A percentile compares a stretch with the other conserved stretches of the same genome.
These are phyloP conservation scores for Scomberomorus guttatus DNA, from an alignment of 2,797 vertebrate species.

Conservation along the genomic window DNA sequence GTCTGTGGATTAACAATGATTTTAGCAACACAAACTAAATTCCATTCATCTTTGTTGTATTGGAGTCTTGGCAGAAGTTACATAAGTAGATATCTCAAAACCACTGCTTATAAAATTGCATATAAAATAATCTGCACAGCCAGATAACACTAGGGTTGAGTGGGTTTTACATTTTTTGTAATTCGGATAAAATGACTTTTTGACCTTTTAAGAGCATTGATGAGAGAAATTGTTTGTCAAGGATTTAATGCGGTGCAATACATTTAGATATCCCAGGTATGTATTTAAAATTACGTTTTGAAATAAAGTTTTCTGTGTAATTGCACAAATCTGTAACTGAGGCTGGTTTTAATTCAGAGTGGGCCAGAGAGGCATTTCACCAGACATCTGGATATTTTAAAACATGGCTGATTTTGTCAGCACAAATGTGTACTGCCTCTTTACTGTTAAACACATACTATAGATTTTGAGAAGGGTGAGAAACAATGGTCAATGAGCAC, in stretches of 20 bases:
- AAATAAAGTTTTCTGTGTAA: neutral
- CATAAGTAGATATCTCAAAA: neutral
- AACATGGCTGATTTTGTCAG: neutral
- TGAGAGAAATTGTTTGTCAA: slow-evolving; percentile 1
- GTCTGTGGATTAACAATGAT: neutral
- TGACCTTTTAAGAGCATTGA: slow-evolving; percentile 4
- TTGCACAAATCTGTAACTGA: slow-evolving; percentile 13
- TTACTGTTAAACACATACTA: neutral
- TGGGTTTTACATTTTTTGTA: neutral
- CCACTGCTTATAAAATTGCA: neutral
- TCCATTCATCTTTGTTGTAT: neutral
- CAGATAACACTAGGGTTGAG: neutral
- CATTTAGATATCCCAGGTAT: neutral
- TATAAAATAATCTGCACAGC: neutral
- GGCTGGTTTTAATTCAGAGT: neutral
- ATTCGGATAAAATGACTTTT: neutral
- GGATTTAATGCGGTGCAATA: neutral
- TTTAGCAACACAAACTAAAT: neutral
- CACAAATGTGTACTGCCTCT: neutral
- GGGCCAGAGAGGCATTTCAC: slow-evolving; percentile 1
- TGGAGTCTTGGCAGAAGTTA: neutral
- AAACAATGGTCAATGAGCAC: neutral
- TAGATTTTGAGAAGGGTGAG: slow-evolving; percentile 8
- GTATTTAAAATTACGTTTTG: neutral
- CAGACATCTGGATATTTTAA: slow-evolving; percentile 2